phyloP scores from a whole-genome alignment of 1,140 invertebrate species.

The Tetramorium simillimum region DNA sequence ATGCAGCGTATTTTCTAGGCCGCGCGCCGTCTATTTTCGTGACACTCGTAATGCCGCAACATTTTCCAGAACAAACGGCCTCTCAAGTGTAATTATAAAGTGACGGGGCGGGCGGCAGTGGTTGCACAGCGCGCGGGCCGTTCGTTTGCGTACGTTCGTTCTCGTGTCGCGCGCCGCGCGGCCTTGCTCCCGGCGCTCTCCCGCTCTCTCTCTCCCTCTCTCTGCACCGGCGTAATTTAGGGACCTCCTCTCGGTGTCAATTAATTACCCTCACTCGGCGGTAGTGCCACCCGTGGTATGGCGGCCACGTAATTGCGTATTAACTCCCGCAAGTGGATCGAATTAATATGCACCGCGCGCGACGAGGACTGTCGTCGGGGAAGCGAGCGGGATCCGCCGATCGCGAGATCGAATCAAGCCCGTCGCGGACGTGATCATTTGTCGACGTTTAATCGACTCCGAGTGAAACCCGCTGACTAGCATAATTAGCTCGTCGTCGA shows the following conservation, averaged over 20 bases:
- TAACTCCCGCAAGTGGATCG: conserved; percentile 69
- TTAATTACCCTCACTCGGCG: conserved; percentile 61
- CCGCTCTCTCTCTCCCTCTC: no score
- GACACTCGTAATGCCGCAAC: conserved; percentile 48
- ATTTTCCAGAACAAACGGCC: conserved; percentile 65
- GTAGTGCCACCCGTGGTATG: conserved; percentile 63
- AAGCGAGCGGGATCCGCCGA: neutral
- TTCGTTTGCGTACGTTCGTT: conserved; percentile 33
- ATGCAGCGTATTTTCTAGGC: neutral
- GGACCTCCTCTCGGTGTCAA: conserved; percentile 61
- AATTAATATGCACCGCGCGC: conserved; percentile 68
- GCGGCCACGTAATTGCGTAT: conserved; percentile 67
- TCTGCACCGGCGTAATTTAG: conserved; percentile 63
- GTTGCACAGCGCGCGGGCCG: neutral
- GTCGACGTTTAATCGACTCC: neutral
- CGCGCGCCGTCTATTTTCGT: conserved; percentile 11
- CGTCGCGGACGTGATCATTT: conserved; percentile 14
- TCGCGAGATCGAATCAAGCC: neutral
- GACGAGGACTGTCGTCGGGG: conserved; percentile 7
- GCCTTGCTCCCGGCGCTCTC: conserved; percentile 39
- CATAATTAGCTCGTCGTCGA: neutral
- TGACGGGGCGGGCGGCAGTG: neutral
- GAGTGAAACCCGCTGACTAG: neutral
- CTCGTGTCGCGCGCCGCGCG: neutral
- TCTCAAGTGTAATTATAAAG: conserved; percentile 68